Evolutionary conservation across 2,113 vertebrate species (phyloP).

Genomic region (Ovis aries): DNA sequence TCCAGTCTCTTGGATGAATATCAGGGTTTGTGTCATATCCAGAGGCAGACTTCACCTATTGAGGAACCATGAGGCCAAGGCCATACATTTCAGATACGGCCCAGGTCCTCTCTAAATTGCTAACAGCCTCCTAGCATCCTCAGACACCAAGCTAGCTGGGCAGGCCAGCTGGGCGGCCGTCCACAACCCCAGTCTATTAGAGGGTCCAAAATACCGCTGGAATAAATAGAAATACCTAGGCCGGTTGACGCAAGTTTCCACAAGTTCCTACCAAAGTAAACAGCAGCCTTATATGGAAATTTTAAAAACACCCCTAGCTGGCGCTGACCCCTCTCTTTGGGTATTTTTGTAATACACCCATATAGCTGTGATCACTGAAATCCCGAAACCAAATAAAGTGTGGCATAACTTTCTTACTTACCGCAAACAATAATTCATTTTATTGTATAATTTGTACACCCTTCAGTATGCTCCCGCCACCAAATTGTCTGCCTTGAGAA

Average conservation of each 20-base stretch:
- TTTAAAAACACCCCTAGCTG: constrained; percentile 37
- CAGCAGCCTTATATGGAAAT: constrained; percentile 61
- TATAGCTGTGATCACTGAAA: constrained; percentile 44
- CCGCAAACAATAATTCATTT: constrained; percentile 34
- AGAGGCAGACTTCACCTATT: background rate
- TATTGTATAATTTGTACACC: constrained; percentile 31
- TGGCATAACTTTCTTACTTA: background rate
- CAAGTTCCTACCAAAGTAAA: constrained; percentile 66
- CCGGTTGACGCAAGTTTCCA: constrained; percentile 67
- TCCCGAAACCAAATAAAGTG: constrained; percentile 55
- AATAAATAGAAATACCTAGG: constrained; percentile 68
- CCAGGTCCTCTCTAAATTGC: background rate
- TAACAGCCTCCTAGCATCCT: background rate
- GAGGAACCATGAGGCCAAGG: background rate
- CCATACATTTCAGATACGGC: background rate
- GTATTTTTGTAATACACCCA: constrained; percentile 36
- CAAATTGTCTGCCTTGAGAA: constrained; percentile 35
- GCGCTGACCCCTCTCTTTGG: constrained; percentile 26
- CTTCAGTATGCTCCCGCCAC: background rate
- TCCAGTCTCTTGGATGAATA: background rate
- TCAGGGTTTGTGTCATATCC: background rate
- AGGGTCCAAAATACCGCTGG: constrained; percentile 64
- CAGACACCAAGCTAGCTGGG: background rate
- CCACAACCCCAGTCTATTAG: constrained; percentile 31
- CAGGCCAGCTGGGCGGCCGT: constrained; percentile 1